These are phyloP conservation scores for Xylota segnis DNA, from an alignment of 2,888 invertebrate genomes.

Conservation along the genomic window DNA sequence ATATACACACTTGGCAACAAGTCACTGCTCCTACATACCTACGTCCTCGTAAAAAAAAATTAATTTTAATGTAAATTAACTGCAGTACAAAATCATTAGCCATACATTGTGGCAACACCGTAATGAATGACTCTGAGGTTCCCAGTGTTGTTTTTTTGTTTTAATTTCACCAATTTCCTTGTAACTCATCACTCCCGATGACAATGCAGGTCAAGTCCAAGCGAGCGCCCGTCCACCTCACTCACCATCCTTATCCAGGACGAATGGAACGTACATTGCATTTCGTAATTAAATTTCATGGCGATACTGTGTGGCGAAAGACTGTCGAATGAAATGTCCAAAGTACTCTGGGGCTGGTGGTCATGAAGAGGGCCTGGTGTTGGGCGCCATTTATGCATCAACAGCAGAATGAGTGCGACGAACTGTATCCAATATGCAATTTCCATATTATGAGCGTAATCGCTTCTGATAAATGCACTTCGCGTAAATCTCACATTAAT, in stretches of 20 bases:
- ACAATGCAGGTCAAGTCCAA: constrained; percentile 61
- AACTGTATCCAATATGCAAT: constrained; percentile 65
- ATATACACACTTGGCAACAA: not conserved
- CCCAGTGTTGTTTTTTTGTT: too few relatives aligned
- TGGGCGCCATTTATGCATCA: constrained; percentile 51
- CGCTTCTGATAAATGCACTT: constrained; percentile 68
- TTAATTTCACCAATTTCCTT: not conserved
- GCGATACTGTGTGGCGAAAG: constrained; percentile 7
- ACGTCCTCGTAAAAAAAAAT: not conserved
- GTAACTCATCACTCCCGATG: constrained; percentile 28
- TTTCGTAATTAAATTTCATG: constrained; percentile 48
- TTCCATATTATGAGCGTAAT: constrained; percentile 67
- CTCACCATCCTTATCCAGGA: not conserved
- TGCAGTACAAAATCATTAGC: constrained; percentile 45
- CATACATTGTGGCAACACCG: constrained; percentile 25
- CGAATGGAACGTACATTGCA: constrained; percentile 23
- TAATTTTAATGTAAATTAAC: constrained; percentile 35
- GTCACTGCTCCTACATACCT: not conserved
- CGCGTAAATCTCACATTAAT: constrained; percentile 68
- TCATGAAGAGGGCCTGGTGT: constrained; percentile 4
- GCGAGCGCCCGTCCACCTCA: not conserved
- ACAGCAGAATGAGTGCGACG: constrained; percentile 38
- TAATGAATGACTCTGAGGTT: constrained; percentile 31
- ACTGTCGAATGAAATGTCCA: constrained; percentile 9
- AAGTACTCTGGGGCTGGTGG: constrained; percentile 1